Evolutionary conservation across 2,888 invertebrate species (phyloP).

Genomic region (Galeruca laticollis): DNA sequence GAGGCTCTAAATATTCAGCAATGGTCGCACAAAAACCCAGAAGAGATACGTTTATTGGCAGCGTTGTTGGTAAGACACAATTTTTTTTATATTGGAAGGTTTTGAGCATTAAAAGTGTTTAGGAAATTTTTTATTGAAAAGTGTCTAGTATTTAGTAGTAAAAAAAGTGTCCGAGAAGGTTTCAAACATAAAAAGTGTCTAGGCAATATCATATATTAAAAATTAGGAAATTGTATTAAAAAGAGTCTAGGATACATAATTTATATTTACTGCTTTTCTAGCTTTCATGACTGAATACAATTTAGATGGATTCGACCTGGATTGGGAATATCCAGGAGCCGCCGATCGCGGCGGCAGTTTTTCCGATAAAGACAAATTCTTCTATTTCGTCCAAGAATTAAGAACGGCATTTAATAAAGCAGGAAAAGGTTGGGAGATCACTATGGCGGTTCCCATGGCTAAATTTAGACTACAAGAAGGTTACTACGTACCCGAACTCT

Average conservation of each 20-base stretch:
- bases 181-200: too few relatives aligned
- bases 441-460: constrained; percentile 90
- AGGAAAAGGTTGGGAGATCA: constrained; percentile 86
- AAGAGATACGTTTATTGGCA: constrained; percentile 79
- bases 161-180: too few relatives aligned
- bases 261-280: constrained; percentile 54
- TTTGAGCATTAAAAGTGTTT: neutral
- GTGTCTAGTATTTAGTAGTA: too few relatives aligned
- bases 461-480: constrained; percentile 90
- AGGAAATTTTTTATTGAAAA: too few relatives aligned
- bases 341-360: constrained; percentile 87
- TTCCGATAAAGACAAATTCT: constrained; percentile 86
- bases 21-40: constrained; percentile 80
- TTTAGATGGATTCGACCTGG: constrained; percentile 89
- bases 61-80: constrained; percentile 74
- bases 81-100: too few relatives aligned
- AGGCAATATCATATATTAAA: too few relatives aligned
- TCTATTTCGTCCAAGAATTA: constrained; percentile 85
- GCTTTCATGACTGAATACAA: constrained; percentile 81
- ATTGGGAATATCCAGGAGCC: constrained; percentile 93
- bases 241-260: too few relatives aligned
- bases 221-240: too few relatives aligned
- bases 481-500: constrained; percentile 90
- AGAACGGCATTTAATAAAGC: constrained; percentile 81
- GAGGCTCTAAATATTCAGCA: constrained; percentile 87